Evolutionary conservation across 2,888 invertebrate genomes (phyloP).

Genomic region (Tipula lateralis): DNA sequence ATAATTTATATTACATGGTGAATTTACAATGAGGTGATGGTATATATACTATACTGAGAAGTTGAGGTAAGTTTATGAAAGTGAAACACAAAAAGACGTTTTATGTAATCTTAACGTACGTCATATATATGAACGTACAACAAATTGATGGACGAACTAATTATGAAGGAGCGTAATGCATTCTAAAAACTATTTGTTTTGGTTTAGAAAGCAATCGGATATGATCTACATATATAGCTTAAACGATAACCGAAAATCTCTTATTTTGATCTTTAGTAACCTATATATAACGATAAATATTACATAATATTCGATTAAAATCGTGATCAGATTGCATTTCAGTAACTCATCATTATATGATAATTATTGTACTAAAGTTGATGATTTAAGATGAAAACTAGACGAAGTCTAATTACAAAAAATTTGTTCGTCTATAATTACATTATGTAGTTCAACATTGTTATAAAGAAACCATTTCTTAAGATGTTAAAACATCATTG

Average conservation of each 20-base stretch:
- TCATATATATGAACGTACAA: background rate
- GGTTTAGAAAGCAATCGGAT: background rate
- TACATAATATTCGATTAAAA: background rate
- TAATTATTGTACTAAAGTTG: background rate
- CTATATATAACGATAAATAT: background rate
- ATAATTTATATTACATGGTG: slow-evolving; percentile 2
- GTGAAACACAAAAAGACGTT: background rate
- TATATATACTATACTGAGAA: background rate
- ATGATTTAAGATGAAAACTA: background rate
- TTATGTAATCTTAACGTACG: background rate
- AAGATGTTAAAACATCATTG: background rate
- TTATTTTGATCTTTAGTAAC: background rate
- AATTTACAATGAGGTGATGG: background rate
- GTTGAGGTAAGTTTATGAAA: background rate
- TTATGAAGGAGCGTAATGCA: background rate
- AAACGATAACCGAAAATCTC: background rate
- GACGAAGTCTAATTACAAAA: background rate
- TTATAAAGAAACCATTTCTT: background rate
- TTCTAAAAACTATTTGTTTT: background rate
- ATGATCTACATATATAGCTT: background rate
- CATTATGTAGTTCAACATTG: background rate
- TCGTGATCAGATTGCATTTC: background rate
- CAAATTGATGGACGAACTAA: background rate
- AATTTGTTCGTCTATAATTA: background rate
- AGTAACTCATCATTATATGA: background rate